phyloP scores from a whole-genome alignment of 2,113 vertebrate species.

The Saguinus imperator region DNA sequence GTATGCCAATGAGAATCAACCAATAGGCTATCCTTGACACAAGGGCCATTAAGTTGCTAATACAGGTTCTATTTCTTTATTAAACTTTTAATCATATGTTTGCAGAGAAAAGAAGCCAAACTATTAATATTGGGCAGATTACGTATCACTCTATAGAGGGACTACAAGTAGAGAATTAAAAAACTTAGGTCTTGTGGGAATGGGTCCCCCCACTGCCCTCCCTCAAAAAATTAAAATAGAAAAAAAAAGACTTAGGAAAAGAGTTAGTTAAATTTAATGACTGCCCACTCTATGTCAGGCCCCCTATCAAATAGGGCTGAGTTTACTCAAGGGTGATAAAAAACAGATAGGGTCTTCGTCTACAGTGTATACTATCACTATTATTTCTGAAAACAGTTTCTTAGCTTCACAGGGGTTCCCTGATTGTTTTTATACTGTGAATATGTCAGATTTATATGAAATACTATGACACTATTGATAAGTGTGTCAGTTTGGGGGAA shows the following conservation, averaged over 20 bases:
- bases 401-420: background rate
- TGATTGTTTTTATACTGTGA: background rate
- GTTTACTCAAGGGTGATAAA: slow-evolving; percentile 26
- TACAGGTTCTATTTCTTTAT: background rate
- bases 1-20: background rate
- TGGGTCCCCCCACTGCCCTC: too few relatives aligned
- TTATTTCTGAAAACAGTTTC: background rate
- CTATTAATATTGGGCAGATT: background rate
- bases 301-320: background rate
- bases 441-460: background rate
- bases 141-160: background rate
- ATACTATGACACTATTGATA: background rate
- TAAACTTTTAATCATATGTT: background rate
- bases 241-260: background rate
- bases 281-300: background rate
- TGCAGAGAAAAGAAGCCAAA: slow-evolving; percentile 24
- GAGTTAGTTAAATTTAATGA: background rate
- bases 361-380: background rate
- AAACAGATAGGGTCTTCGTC: background rate
- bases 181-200: too few relatives aligned
- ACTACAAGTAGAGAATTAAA: background rate
- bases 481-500: background rate
- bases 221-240: too few relatives aligned
- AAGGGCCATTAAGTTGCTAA: background rate
- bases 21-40: background rate